Base-by-base conservation (phyloP, 1,140 invertebrate species). In the Arion vulgaris region DNA sequence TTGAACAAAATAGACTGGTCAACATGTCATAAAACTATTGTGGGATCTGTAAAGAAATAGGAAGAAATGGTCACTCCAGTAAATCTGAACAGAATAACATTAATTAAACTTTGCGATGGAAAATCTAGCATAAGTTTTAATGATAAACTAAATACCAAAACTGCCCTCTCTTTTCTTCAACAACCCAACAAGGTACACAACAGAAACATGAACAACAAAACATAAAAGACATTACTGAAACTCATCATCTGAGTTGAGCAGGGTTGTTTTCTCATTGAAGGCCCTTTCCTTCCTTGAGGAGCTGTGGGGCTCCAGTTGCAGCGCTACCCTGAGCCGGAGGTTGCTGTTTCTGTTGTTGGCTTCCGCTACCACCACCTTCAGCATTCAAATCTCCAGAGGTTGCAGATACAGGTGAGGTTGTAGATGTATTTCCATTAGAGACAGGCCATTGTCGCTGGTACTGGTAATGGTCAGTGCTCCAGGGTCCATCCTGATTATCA, bases 221-320 rank as follows among this genome's bases (percentile, higher is more conserved):
- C 72, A 26, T 49, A 81, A 69, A 74, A 39, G 80, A 81, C 51
- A 73, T 94, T 91, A 98, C 94, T 97, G 96, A 93, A 98, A 98
- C 93, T 99, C 98, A 92, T 99, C 98, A 92, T 99, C 98, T 81
- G 97, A 98, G 93, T 96, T 98, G 81, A 99, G 94, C 77, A 99
- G 94, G 94, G 98, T 97, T 34, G 97, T 97, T 93, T 99, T 98
- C 93, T 99, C 98, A 92, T 96, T 98, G 93, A 98, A 87, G n/a
- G n/a, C n/a, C 32, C 86, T 85, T 38, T 73, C 83, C 45, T 84
- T 86, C 57, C 82, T 81, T 62, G 79, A 71, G 32, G 76, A 51
- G 80, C 84, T 34, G 69, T 62, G 41, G 45, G 36, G 71, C 69
- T 32, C 38, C 80, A n/a, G 39, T 45, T 19, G 13, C 39, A 53